Percentiles rank a stretch among this genome's conserved stretches.
Evolutionary conservation across 2,113 vertebrate species (phyloP).

Genomic region (Cairina moschata): DNA sequence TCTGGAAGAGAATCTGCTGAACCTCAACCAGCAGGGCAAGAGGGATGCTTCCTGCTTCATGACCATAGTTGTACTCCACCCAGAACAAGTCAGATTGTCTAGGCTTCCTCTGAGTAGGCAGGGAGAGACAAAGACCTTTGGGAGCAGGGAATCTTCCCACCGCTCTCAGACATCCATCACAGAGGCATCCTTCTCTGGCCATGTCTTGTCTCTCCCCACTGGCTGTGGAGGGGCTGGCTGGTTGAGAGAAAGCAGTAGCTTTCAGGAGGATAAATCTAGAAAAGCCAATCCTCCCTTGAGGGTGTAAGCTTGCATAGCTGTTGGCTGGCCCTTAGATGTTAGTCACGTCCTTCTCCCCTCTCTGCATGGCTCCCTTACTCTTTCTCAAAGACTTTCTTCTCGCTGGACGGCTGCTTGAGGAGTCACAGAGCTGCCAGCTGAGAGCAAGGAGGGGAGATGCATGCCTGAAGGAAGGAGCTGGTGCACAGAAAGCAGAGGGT

Average conservation of each 20-base stretch:
- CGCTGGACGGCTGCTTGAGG: rapidly evolving
- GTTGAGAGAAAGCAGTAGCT: background rate
- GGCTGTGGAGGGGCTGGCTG: background rate
- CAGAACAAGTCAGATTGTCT: background rate
- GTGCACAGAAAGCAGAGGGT: background rate
- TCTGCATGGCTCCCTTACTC: background rate
- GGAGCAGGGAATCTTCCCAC: background rate
- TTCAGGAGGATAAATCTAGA: background rate
- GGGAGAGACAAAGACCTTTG: background rate
- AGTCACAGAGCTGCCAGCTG: background rate
- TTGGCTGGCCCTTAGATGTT: conserved; percentile 1
- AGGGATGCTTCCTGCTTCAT: background rate
- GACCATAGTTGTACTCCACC: background rate
- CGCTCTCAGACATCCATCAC: background rate
- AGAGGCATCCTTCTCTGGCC: background rate
- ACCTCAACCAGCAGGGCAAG: background rate
- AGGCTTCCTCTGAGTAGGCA: background rate
- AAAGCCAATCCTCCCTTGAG: background rate
- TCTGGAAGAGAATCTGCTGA: background rate
- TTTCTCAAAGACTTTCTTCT: background rate
- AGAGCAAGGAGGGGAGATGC: background rate
- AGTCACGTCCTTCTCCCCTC: background rate
- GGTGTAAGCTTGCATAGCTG: background rate
- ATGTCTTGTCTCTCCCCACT: background rate
- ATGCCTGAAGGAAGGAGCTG: background rate